A percentile compares a stretch with the other conserved stretches of the same genome.
These are phyloP conservation scores for Drosophila lutescens DNA, from an alignment of 2,888 invertebrate species.

Conservation along the genomic window DNA sequence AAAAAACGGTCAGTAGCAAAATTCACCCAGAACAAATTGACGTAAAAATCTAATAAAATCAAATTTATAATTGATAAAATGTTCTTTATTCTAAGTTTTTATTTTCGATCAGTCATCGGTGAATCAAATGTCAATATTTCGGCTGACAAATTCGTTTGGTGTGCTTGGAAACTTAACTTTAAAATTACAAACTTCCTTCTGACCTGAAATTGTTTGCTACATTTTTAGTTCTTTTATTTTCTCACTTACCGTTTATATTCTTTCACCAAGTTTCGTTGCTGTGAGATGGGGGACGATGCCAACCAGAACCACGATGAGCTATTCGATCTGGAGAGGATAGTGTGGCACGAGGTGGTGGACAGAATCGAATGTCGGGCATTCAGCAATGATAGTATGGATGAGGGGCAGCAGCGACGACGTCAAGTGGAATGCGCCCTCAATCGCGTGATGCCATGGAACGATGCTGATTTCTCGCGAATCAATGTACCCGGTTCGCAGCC, in stretches of 20 bases:
- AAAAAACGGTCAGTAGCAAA: too few relatives aligned
- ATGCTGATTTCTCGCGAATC: background rate
- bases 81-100: background rate
- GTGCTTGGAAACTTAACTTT: too few relatives aligned
- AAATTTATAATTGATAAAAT: background rate
- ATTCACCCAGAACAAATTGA: too few relatives aligned
- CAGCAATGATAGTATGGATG: background rate
- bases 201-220: background rate
- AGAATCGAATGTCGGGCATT: background rate
- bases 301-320: background rate
- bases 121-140: background rate
- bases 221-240: background rate
- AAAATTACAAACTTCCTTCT: too few relatives aligned
- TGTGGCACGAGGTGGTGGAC: background rate
- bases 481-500: background rate
- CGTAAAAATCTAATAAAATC: too few relatives aligned
- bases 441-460: background rate
- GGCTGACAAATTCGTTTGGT: too few relatives aligned
- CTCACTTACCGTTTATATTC: too few relatives aligned
- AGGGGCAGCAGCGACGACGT: background rate
- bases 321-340: background rate
- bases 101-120: background rate
- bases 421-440: background rate
- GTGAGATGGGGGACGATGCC: background rate
- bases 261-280: background rate